Base-by-base conservation (phyloP, 2,113 vertebrate genomes). In the Forbesichthys papilliferus region DNA sequence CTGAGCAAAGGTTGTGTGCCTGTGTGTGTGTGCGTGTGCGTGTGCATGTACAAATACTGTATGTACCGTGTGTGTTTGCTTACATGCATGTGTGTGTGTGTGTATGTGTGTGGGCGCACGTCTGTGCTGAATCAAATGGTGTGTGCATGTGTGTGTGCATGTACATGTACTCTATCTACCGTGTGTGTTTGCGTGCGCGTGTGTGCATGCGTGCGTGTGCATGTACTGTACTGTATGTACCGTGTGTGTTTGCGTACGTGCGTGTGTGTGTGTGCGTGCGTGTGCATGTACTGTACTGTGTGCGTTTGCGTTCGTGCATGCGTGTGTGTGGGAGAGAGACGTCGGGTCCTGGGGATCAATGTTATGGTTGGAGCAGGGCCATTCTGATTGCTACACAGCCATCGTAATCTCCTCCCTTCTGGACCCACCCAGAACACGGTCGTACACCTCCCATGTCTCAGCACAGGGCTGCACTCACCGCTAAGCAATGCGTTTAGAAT, bases 341-440 rank as follows among this genome's bases (percentile, higher is more conserved):
- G 53, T 54, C 12, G 62, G 72, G 75, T 82, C 73, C 56, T 71
- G 71, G 63, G 61, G 66, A 76, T 84, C 69, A 36, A 64, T 84
- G 56, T 87, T 87, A 59, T 86, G 77, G 60, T 82, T 90, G 84
- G 83, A 87, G 20, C 67, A 1, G 11, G 42, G 77, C 79, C 84
- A 85, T 52, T 75, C 64, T 75, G 84, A 84, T 86, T 84, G 81
- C 82, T 52, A 67, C 68, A 84, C 68, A 76, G 70, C 74, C 71
- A 75, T 73, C 68, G 79, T 58, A 70, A 78, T 82, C 62, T 51
- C n/a, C 27, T 82, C 83, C 79, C 70, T 36, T 10, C 65, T 73
- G 80, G 78, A 70, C 71, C 75, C 51, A 67, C 51, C 42, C 48
- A 73, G 76, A 84, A 72, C 68, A 64, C 27, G 78, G 68, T 57